Base-by-base conservation (phyloP, 2,113 vertebrate genomes). In the Fulica atra region DNA sequence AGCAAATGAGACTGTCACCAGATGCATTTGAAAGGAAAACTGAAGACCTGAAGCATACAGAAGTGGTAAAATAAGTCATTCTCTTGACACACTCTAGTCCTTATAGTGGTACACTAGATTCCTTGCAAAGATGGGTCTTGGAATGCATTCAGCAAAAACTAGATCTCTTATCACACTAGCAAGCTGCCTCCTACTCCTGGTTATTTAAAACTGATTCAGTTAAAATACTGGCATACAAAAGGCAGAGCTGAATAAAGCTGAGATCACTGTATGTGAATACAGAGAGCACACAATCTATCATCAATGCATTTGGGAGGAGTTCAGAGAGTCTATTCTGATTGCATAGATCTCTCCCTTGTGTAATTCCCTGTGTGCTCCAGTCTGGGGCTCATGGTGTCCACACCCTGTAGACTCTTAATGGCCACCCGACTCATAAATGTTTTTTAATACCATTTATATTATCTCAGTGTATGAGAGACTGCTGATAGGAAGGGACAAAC, bases 291-390 rank as follows among this genome's bases (percentile, higher is more conserved):
- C 1, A 25, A 71, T 97, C 89, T 81, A 64, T 90, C 89, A 81
- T 56, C 68, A 40, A 68, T 82, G n/a, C 6, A 42, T 92, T 93
- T 93, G 93, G 86, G 96, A 94, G 53, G 26, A 92, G 72, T 56
- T 92, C 72, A 95, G 82, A 96, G 51, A 93, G 38, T 66, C 48
- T 77, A 16, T 94, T 88, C 60, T 92, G 81, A 74, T 68, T 74
- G 33, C 81, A 81, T 19, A 64, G 83, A 64, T 91, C 91, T 91
- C 83, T 94, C 56, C 57, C 51, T 59, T 60, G 72, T 88, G 68
- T 88, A 92, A 93, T 82, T 88, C 61, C 76, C 38, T 91, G 89
- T 92, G 59, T 36, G 42, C 24, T 89, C 14, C 16, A 35, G 46
- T 83, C 35, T 93, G 46, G 88, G 85, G 51, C 61, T 89, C 14